Evolutionary conservation across 2,113 vertebrate species (phyloP).

Genomic region (Uropsilus gracilis): DNA sequence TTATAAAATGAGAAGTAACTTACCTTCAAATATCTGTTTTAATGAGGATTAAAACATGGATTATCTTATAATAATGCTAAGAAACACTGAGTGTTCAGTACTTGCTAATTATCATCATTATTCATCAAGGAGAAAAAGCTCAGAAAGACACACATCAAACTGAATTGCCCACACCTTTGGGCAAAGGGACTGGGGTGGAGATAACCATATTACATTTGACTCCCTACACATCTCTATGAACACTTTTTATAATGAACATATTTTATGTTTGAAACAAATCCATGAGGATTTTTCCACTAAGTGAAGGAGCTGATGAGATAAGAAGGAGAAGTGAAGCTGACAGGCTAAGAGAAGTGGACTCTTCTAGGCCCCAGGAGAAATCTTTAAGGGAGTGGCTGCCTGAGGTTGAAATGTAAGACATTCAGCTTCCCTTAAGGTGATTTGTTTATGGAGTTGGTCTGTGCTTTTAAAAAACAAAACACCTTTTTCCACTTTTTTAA

Average conservation of each 20-base stretch:
- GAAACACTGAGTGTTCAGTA: not conserved
- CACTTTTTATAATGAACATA: not conserved
- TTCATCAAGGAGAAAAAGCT: not conserved
- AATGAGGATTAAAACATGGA: not conserved
- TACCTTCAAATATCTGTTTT: not conserved
- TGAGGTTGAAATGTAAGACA: rapidly evolving
- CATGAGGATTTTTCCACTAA: not conserved
- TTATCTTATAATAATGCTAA: not conserved
- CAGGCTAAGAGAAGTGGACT: not conserved
- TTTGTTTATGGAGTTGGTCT: not conserved
- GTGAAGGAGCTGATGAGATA: not conserved
- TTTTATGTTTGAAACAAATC: not conserved
- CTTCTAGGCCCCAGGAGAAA: not conserved
- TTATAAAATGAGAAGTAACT: not conserved
- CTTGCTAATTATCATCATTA: not conserved
- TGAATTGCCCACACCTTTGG: not conserved
- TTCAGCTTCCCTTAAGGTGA: not conserved
- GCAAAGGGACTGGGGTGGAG: not conserved
- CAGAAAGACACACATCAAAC: not conserved
- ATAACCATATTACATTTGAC: not conserved
- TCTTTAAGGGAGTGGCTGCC: too few relatives aligned
- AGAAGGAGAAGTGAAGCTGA: not conserved
- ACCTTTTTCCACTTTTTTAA: not conserved
- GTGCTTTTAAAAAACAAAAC: not conserved
- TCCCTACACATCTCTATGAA: not conserved